Base-by-base conservation (phyloP, 2,797 vertebrate genomes). In the Spinibarbus caldwelli region DNA sequence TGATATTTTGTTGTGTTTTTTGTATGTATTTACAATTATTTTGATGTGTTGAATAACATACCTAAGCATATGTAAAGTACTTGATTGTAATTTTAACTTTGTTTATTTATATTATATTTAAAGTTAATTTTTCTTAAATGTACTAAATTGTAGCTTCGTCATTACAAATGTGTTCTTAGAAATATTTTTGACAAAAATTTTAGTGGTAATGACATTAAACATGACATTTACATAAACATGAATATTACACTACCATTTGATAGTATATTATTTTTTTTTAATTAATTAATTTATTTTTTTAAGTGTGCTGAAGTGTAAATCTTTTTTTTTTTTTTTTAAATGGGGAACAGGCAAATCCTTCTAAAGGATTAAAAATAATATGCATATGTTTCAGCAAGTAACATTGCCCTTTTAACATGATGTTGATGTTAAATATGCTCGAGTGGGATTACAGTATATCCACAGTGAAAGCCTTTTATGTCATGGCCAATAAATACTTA, bases 401-500 rank as follows among this genome's bases (percentile, higher is more conserved):
- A 29, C 36, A 68, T 11, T 38, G 34, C 17, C 23, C 10, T 64
- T 21, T 26, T 66, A 19, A 66, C 7, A 45, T 29, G 21, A 66
- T 29, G 41, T 43, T 23, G 19, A 43, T 64, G 26, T 62, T 75
- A 83, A 83, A 62, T 66, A 31, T 68, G 19, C 17, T 78, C n/a
- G 34, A 8, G 21, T 11, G 47, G 45, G n/a, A 67, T 67, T 67
- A 59, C 41, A 3, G 7, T 78, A 12, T 41, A 72, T 49, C 43
- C 43, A 67, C 11, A 21, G 59, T 49, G 41, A 64, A 82, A 67
- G 45, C n/a, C 72, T 34, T 83, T 36, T 49, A 29, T 49, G 31
- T 67, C 31, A 67, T 14, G n/a, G 23, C 10, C 45, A 66, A 83
- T 41, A 10, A 75, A 83, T 67, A 54, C 45, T 54, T 52, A 68